Base-by-base conservation (phyloP, 2,113 vertebrate genomes). In the Cinclus cinclus region DNA sequence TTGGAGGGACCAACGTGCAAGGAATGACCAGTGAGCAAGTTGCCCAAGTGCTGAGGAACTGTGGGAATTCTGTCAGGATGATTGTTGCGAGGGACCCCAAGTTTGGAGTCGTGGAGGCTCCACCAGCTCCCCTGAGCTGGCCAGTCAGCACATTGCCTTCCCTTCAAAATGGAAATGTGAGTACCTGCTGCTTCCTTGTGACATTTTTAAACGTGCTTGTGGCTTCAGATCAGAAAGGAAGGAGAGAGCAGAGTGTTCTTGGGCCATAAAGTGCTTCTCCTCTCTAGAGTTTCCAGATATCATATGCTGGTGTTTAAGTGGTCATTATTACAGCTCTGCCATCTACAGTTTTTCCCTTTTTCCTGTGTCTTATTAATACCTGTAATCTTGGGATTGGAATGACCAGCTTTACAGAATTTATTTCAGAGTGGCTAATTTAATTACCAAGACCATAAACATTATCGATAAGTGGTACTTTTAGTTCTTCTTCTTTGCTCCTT, bases 1-100 rank as follows among this genome's bases (percentile, higher is more conserved):
- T 99, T 25, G 99, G 99, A 64, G 96, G 96, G 30, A 99, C 98
- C 37, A 97, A 99, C 25, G 99, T 99, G 27, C 98, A 97, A 21
- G 99, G 99, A 25, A 98, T 99, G 98, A 98, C 77, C 95, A 99
- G 99, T 8, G 99, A 99, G 88, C 99, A 99, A 93, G 99, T 99
- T 13, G 99, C 99, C 6, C 98, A 98, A 76, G 99, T 99, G 76
- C 97, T 99, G 81, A 99, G 99, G 80, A 98, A 97, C 58, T 99
- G 99, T 20, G 99, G 99, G 55, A 99, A 97, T 92, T 97, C 95
- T 2, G 99, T 99, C 67, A 97, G 96, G 91, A 99, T 99, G 98
- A 94, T 99, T 0, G 97, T 99, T 7, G 99, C 99, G 6, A 98
- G 99, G 68, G 98, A 99, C 63, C 99, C 98, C 1, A 69, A 28